Evolutionary conservation across 2,888 invertebrate species (phyloP).

Genomic region (Eupithecia subumbrata): DNA sequence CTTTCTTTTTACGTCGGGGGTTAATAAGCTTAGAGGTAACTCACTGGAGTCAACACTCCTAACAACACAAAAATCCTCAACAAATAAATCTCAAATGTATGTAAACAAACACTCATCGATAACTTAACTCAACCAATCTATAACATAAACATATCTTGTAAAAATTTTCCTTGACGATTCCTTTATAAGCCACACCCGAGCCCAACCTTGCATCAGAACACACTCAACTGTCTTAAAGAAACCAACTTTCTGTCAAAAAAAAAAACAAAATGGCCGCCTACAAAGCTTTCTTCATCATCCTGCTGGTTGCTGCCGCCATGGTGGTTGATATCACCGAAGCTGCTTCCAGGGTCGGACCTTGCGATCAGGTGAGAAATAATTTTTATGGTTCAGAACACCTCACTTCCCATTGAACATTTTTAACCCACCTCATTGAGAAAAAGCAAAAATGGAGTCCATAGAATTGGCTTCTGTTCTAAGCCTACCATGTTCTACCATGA

Average conservation of each 20-base stretch:
- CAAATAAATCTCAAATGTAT: not conserved
- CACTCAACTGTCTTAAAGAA: not conserved
- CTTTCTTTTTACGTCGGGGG: too few relatives aligned
- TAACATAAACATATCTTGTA: slow-evolving; percentile 2
- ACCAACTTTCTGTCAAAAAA: not conserved
- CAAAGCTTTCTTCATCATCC: slow-evolving; percentile 15
- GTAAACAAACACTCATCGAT: not conserved
- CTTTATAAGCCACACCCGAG: slow-evolving; percentile 10
- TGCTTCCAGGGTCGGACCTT: slow-evolving; percentile 14
- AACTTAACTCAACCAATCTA: not conserved
- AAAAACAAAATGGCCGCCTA: slow-evolving; percentile 20
- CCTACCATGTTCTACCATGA: too few relatives aligned
- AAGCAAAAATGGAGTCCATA: too few relatives aligned
- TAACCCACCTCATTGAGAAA: too few relatives aligned
- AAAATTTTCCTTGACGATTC: slow-evolving; percentile 7
- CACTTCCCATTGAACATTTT: too few relatives aligned
- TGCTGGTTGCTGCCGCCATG: slow-evolving; percentile 16
- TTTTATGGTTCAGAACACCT: not conserved
- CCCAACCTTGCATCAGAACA: not conserved
- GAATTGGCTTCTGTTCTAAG: too few relatives aligned
- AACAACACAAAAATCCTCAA: too few relatives aligned
- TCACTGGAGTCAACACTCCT: too few relatives aligned
- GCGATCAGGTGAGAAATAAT: slow-evolving; percentile 16
- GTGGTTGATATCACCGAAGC: slow-evolving; percentile 17
- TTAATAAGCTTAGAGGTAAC: too few relatives aligned